Evolutionary conservation across 2,888 invertebrate species (phyloP), one percentile per base, ranked within the genome.

Genomic region (Trisateles emortualis): DNA sequence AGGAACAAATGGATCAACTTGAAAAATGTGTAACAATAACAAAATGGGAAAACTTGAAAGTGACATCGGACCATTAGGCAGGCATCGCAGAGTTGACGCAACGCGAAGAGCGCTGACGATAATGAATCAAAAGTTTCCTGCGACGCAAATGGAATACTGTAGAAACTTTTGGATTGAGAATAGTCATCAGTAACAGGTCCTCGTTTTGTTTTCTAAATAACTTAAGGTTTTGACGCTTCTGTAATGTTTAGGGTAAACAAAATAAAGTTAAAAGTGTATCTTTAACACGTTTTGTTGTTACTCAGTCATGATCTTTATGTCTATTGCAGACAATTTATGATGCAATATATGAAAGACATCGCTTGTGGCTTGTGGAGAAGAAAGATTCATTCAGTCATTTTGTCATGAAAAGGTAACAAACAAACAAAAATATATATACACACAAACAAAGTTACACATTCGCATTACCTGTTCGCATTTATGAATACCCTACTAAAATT

Each of bases 11-110:
- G 83, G 81, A 84, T 84, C 79, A 80, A 73, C 77, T 84, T 83
- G 82, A 86, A 83, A 85, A 86, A 86, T 85, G 83, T 83, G 76
- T 81, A 81, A 82, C 83, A 84, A 87, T 87, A 87, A 86, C 79
- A 76, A 77, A 85, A 86, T 84, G 81, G 79, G 74, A 76, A 81
- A 86, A 86, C 79, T 86, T 84, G 77, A 81, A 76, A 86, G 83
- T 85, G 84, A 86, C 84, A 81, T 79, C 72, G 78, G 73, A 60
- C 83, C 83, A 85, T 87, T 86, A 87, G 78, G 75, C 78, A 76
- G 73, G 72, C 76, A 74, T 57, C 73, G 70, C 68, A 66, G 68
- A 71, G 55, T 64, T 66, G 77, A 72, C 65, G 65, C 63, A 52
- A 50, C 64, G 57, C 62, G 65, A 64, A 63, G 54, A 61, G 55